phyloP scores from a whole-genome alignment of 2,797 vertebrate species.

The Melanogrammus aeglefinus region DNA sequence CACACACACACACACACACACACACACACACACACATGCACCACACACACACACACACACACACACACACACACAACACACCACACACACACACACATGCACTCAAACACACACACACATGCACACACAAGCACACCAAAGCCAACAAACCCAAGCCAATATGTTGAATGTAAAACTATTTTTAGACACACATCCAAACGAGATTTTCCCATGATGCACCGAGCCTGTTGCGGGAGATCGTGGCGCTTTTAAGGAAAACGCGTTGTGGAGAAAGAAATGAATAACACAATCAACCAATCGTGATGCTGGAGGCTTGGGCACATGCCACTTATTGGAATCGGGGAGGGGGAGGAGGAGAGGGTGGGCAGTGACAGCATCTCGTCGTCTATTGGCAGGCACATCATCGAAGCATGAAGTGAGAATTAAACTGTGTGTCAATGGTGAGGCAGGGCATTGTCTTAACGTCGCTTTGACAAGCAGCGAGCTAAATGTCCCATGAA shows the following conservation, averaged over 20 bases:
- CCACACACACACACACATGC: no score
- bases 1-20: no score
- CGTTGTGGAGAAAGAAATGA: background rate
- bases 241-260: background rate
- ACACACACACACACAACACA: no score
- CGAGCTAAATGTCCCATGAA: constrained; percentile 64
- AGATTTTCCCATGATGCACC: background rate
- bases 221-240: background rate
- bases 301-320: constrained; percentile 1
- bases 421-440: constrained; percentile 47
- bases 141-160: no score
- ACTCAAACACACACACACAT: no score
- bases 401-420: constrained; percentile 41
- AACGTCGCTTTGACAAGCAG: constrained; percentile 62
- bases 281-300: background rate
- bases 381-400: constrained; percentile 20
- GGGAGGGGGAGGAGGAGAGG: background rate
- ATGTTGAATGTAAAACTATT: background rate
- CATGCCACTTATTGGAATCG: constrained; percentile 25
- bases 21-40: no score
- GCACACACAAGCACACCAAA: no score
- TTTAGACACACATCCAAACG: background rate
- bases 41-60: no score
- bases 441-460: constrained; percentile 45
- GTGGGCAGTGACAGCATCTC: background rate